A percentile compares a stretch with the other conserved stretches of the same genome.
phyloP scores from a whole-genome alignment of 2,888 invertebrate genomes.

The Nipponacmea schrenckii region DNA sequence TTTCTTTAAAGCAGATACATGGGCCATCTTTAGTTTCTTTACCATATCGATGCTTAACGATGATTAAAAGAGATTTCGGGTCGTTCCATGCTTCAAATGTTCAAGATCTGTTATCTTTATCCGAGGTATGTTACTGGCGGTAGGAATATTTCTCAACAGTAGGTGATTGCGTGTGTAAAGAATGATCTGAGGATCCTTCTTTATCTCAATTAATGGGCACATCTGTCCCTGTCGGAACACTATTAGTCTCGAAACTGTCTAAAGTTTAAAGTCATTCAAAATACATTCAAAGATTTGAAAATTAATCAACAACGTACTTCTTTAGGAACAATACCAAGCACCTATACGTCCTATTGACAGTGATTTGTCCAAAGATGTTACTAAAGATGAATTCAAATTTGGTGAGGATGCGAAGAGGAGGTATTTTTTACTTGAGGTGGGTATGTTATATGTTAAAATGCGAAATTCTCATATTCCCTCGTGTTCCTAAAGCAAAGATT shows the following conservation, averaged over 20 bases:
- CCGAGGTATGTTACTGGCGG: constrained; percentile 41
- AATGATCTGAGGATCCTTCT: too few relatives aligned
- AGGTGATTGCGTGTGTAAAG: too few relatives aligned
- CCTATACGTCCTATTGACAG: constrained; percentile 42
- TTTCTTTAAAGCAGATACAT: too few relatives aligned
- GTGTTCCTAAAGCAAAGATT: too few relatives aligned
- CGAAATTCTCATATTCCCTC: neutral
- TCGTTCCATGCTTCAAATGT: constrained; percentile 64
- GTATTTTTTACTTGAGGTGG: constrained; percentile 55
- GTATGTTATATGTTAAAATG: neutral
- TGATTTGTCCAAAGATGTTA: too few relatives aligned
- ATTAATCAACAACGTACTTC: neutral
- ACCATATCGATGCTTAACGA: neutral
- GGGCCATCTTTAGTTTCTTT: too few relatives aligned
- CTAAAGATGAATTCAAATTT: neutral
- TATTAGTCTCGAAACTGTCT: neutral
- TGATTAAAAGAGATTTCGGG: constrained; percentile 57
- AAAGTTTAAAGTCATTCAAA: neutral
- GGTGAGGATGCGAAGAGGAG: constrained; percentile 38
- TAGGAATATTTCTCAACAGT: neutral
- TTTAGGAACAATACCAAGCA: constrained; percentile 49
- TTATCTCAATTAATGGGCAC: too few relatives aligned
- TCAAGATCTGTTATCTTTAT: constrained; percentile 49
- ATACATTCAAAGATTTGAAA: too few relatives aligned
- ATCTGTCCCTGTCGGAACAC: too few relatives aligned